A percentile compares a stretch with the other conserved stretches of the same genome.
Evolutionary conservation across 2,797 vertebrate species (phyloP).

Genomic region (Cephalopachus bancanus): DNA sequence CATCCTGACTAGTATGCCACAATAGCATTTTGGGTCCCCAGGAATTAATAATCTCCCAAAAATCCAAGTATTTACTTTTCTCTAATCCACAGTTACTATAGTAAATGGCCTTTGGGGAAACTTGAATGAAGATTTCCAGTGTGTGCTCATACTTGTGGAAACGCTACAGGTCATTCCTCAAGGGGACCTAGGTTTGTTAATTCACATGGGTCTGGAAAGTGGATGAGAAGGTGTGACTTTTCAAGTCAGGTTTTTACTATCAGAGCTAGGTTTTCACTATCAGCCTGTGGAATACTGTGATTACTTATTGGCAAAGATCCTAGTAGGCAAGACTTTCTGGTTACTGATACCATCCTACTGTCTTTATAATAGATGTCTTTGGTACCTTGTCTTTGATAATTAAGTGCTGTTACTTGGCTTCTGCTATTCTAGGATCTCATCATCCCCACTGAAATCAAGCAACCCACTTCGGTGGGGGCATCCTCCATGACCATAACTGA

Average conservation of each 20-base stretch:
- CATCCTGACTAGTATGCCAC: neutral
- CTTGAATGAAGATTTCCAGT: neutral
- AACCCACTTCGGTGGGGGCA: neutral
- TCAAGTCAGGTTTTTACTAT: neutral
- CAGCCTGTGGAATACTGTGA: neutral
- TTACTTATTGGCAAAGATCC: neutral
- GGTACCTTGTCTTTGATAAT: neutral
- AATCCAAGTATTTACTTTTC: constrained; percentile 4
- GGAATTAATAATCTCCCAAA: neutral
- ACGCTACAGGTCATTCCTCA: neutral
- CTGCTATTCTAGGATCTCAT: neutral
- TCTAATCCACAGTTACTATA: neutral
- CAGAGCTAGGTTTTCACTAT: neutral
- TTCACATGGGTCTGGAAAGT: neutral
- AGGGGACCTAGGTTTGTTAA: neutral
- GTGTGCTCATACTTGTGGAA: neutral
- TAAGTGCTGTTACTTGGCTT: neutral
- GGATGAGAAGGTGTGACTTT: neutral
- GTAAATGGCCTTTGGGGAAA: neutral
- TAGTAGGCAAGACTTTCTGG: neutral
- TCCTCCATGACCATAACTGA: neutral
- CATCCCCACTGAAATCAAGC: neutral
- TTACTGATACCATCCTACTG: neutral
- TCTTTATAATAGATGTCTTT: neutral
- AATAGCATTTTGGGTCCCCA: neutral